These are phyloP conservation scores for Lycaon pictus DNA, from an alignment of 2,113 vertebrate species.

Conservation along the genomic window DNA sequence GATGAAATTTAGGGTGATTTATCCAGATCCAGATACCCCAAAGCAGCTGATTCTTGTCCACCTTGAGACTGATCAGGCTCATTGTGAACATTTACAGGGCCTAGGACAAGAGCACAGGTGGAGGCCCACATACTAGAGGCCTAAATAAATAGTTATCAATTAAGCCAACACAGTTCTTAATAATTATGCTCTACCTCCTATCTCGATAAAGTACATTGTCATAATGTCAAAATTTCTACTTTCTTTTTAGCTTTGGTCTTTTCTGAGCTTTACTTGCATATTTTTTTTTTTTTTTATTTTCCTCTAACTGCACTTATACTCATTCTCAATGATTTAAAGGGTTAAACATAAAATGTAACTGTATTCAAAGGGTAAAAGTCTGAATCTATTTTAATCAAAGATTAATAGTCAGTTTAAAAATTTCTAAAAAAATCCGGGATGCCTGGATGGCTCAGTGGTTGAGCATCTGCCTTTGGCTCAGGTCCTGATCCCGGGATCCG, in stretches of 20 bases:
- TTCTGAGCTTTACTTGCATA: background rate
- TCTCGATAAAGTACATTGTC: background rate
- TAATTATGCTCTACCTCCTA: background rate
- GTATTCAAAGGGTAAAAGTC: background rate
- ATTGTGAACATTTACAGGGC: rapidly evolving
- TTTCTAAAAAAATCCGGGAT: too few species aligned
- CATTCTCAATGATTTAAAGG: background rate
- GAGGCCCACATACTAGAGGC: background rate
- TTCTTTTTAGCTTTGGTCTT: background rate
- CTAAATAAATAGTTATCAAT: background rate
- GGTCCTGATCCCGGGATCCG: too few species aligned
- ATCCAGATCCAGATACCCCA: background rate
- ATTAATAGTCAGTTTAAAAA: background rate
- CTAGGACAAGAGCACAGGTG: background rate
- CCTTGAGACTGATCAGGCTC: background rate
- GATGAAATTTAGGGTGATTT: background rate
- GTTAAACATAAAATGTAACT: background rate
- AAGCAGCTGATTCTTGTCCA: background rate
- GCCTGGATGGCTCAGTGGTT: too few species aligned
- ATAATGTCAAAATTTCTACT: background rate
- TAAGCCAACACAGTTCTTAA: background rate
- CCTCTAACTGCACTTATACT: background rate
- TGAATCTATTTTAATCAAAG: background rate
- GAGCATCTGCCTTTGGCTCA: too few species aligned
- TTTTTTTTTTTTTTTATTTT: background rate